phyloP scores from a whole-genome alignment of 2,797 vertebrate genomes.

The Phrynocephalus vlangalii region DNA sequence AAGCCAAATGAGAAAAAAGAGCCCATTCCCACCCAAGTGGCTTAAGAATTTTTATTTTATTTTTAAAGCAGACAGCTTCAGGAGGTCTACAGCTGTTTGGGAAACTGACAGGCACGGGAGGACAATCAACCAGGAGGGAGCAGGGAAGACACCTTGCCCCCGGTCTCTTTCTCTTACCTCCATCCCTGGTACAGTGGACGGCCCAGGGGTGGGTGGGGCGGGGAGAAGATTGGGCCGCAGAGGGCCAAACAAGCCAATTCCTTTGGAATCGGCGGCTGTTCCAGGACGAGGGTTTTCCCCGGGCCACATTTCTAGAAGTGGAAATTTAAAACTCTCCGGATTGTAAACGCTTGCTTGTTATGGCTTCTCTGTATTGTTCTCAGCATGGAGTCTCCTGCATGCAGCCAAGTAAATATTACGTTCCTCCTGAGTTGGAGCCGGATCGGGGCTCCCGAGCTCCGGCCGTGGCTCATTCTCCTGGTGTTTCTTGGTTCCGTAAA shows the following conservation, averaged over 20 bases:
- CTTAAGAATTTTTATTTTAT: neutral
- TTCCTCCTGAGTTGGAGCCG: neutral
- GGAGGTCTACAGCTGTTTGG: neutral
- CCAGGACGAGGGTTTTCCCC: neutral
- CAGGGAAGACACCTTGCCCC: neutral
- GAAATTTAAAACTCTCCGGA: conserved; percentile 23
- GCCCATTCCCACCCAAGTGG: neutral
- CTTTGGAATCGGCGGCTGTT: neutral
- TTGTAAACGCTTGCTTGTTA: conserved; percentile 5
- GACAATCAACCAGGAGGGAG: neutral
- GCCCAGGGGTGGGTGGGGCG: neutral
- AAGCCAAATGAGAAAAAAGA: neutral
- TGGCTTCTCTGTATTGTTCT: conserved; percentile 5
- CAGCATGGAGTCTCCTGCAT: conserved; percentile 23
- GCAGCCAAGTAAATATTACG: conserved; percentile 6
- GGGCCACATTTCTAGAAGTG: neutral
- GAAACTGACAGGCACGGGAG: neutral
- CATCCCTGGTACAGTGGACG: too few species aligned
- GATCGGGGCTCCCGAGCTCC: neutral
- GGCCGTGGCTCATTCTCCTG: neutral
- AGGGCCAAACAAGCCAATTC: neutral
- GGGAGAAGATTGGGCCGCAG: neutral
- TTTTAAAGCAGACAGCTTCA: neutral
- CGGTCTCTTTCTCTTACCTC: neutral
- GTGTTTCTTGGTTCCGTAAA: conserved; percentile 12